Conservation (phyloP, 2,797 vertebrate genomes). For the Balearica regulorum region DNA sequence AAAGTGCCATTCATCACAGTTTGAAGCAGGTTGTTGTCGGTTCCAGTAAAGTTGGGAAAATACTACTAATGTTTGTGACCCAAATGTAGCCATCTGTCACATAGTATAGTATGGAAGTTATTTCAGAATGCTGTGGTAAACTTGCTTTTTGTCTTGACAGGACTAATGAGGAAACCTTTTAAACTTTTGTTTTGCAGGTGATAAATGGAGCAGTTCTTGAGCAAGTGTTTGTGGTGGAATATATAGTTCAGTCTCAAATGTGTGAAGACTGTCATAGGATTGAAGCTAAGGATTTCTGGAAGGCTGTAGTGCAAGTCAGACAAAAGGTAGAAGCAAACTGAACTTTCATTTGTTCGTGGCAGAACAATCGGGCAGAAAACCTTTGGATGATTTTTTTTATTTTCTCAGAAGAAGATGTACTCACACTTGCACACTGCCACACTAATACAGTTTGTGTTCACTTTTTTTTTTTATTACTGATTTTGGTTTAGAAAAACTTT, state of each 20-base stretch:
- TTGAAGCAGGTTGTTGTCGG: background rate
- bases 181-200: slow-evolving; percentile 76
- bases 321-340: slow-evolving; percentile 84
- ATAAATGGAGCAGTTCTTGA: slow-evolving; percentile 96
- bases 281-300: slow-evolving; percentile 99
- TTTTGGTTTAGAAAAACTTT: background rate
- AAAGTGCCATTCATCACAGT: background rate
- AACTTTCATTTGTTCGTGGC: background rate
- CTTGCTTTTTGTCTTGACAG: background rate
- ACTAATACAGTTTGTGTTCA: background rate
- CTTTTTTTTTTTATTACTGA: background rate
- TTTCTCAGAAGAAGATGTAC: background rate
- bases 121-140: background rate
- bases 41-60: background rate
- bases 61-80: background rate
- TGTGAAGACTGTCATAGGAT: slow-evolving; percentile 97
- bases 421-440: background rate
- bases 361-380: background rate
- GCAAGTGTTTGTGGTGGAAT: slow-evolving; percentile 96
- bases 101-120: background rate
- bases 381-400: background rate
- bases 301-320: slow-evolving; percentile 93
- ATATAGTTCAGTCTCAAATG: slow-evolving; percentile 88
- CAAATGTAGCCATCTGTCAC: background rate
- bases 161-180: background rate